Evolutionary conservation across 2,797 vertebrate species (phyloP).

Genomic region (Accipiter minullus): DNA sequence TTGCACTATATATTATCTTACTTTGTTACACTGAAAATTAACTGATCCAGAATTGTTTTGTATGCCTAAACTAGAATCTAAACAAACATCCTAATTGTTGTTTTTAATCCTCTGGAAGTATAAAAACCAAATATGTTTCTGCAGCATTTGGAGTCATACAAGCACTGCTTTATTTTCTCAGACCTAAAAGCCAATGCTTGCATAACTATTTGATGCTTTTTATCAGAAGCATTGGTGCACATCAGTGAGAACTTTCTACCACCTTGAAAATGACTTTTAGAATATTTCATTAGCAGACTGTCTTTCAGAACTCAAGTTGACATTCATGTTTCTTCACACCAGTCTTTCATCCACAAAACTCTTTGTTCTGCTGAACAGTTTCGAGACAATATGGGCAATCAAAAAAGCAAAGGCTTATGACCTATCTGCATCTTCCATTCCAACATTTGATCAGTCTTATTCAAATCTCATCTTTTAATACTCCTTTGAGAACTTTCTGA

Average conservation of each 20-base stretch:
- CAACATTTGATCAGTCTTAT: slow-evolving; percentile 76
- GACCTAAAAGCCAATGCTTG: slow-evolving; percentile 63
- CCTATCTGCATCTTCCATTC: slow-evolving; percentile 68
- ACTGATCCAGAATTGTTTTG: background rate
- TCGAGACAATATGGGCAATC: slow-evolving; percentile 78
- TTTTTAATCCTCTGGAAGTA: slow-evolving; percentile 10
- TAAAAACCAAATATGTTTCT: background rate
- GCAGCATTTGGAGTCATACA: slow-evolving; percentile 39
- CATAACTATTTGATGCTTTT: slow-evolving; percentile 74
- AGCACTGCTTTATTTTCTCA: slow-evolving; percentile 60
- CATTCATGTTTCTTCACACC: slow-evolving; percentile 78
- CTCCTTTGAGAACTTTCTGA: slow-evolving; percentile 74
- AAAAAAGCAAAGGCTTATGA: slow-evolving; percentile 69
- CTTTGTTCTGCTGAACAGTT: slow-evolving; percentile 78
- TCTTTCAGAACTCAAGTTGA: slow-evolving; percentile 77
- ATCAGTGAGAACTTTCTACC: slow-evolving; percentile 77
- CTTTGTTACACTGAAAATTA: slow-evolving; percentile 29
- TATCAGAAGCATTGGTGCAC: slow-evolving; percentile 75
- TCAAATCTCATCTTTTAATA: slow-evolving; percentile 79
- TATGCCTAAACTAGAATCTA: background rate
- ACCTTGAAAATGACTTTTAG: slow-evolving; percentile 83
- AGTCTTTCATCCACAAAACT: slow-evolving; percentile 78
- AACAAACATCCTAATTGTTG: background rate
- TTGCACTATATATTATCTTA: background rate
- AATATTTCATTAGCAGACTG: slow-evolving; percentile 82